Evolutionary conservation across 2,113 vertebrate genomes (phyloP), one percentile per base, ranked within the genome.

Genomic region (Silurus glanis): DNA sequence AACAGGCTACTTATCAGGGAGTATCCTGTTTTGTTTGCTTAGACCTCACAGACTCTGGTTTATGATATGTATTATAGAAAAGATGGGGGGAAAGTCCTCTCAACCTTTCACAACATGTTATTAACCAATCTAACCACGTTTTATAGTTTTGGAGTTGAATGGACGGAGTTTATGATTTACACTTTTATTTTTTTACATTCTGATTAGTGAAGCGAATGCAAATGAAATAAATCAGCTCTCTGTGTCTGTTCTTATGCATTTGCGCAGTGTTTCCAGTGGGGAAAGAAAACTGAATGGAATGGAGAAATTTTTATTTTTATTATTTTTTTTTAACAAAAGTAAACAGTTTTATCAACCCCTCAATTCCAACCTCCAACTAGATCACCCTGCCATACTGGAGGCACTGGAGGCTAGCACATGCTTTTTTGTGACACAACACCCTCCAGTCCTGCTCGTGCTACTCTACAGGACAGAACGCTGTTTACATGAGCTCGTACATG

Each of bases 21-120:
- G 85, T 87, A 61, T 66, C 80, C 78, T 76, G 84, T 66, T 83
- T 71, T 87, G 86, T 88, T 87, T 84, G 75, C 37, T 56, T 53
- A 56, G 45, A 23, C n/a, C 74, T 19, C 59, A 28, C n/a, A 64
- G n/a, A 9, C 28, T 56, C 1, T 37, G 53, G 47, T 61, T 85
- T 82, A 66, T 16, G 53, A 82, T 69, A n/a, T 9, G 59, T 49
- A 19, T 21, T 55, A 61, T 47, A 47, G 55, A 80, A 59, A 37
- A 80, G 37, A 59, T 19, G 2, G 13, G 37, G 49, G 25, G n/a
- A 37, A 78, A 23, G 51, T 80, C 61, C 49, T 66, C 10, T 5
- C 16, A 62, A 56, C n/a, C 45, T 37, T 79, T 47, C n/a, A 53
- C 6, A 61, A 21, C 1, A 5, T 37, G 17, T 21, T 13, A 23